A percentile compares a stretch with the other conserved stretches of the same genome.
Evolutionary conservation across 2,113 vertebrate genomes (phyloP).

Genomic region (Macrotus californicus): DNA sequence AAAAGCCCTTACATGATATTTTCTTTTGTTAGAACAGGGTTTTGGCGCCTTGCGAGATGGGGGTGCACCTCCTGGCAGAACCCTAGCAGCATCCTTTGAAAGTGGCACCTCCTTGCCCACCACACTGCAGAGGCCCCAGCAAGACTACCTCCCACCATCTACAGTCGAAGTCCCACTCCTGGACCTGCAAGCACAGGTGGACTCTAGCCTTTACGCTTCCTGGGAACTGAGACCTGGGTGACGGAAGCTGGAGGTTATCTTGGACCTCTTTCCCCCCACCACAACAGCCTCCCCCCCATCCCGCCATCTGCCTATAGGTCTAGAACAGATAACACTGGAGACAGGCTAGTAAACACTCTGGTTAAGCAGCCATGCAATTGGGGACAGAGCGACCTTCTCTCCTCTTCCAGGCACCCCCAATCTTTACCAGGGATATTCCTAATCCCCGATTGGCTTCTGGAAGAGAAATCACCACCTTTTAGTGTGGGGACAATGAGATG

Average conservation of each 20-base stretch:
- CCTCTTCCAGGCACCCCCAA: background rate
- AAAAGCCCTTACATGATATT: background rate
- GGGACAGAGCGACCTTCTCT: background rate
- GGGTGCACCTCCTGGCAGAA: background rate
- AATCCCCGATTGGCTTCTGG: background rate
- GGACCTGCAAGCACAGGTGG: background rate
- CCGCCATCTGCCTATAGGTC: background rate
- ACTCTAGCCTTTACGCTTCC: background rate
- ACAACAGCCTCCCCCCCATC: fast-evolving
- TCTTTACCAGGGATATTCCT: background rate
- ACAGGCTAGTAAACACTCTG: background rate
- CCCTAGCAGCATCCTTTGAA: background rate
- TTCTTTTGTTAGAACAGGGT: background rate
- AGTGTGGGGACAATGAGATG: background rate
- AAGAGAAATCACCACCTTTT: background rate
- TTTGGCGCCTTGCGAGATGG: background rate
- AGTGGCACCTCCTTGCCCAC: background rate
- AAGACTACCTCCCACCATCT: background rate
- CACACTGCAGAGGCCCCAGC: background rate
- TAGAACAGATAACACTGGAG: background rate
- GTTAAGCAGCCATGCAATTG: background rate
- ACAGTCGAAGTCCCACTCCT: fast-evolving
- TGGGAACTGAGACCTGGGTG: background rate
- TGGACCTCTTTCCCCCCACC: background rate
- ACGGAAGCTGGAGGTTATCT: background rate